These are phyloP conservation scores for Pelvicachromis taeniatus DNA, from an alignment of 2,113 vertebrate genomes.

Conservation along the genomic window DNA sequence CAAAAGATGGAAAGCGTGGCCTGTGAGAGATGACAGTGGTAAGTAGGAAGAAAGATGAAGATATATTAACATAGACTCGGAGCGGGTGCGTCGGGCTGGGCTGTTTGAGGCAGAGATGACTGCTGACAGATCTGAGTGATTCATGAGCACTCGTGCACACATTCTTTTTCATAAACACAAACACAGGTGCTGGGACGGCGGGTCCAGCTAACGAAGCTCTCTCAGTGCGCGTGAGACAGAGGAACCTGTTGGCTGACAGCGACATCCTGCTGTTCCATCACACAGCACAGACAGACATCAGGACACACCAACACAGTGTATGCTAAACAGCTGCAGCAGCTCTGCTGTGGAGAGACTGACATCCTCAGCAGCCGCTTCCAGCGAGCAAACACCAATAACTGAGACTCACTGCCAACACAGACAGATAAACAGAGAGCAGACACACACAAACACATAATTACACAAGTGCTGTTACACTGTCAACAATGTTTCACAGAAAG, in stretches of 20 bases:
- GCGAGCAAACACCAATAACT: constrained; percentile 41
- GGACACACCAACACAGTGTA: constrained; percentile 26
- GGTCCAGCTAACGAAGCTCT: constrained; percentile 17
- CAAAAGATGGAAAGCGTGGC: background rate
- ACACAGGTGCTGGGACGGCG: constrained; percentile 13
- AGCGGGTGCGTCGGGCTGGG: background rate
- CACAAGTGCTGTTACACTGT: background rate
- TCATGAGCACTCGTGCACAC: background rate
- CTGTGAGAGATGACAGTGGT: background rate
- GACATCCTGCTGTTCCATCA: constrained; percentile 15
- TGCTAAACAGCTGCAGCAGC: constrained; percentile 49
- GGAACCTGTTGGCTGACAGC: constrained; percentile 36
- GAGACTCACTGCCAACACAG: constrained; percentile 18
- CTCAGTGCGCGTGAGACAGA: background rate
- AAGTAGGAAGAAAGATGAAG: background rate
- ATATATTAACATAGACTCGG: background rate
- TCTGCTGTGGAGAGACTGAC: constrained; percentile 31
- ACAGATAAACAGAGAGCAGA: constrained; percentile 1
- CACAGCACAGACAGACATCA: constrained; percentile 20
- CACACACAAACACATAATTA: background rate
- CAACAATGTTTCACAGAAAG: background rate
- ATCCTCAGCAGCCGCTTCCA: constrained; percentile 45
- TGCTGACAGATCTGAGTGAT: constrained; percentile 21
- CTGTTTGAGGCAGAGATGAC: constrained; percentile 6
- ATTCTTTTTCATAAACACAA: background rate